A percentile compares a stretch with the other conserved stretches of the same genome.
These are phyloP conservation scores for Subanguina moxae DNA, from an alignment of 1,140 invertebrate species.

Conservation along the genomic window DNA sequence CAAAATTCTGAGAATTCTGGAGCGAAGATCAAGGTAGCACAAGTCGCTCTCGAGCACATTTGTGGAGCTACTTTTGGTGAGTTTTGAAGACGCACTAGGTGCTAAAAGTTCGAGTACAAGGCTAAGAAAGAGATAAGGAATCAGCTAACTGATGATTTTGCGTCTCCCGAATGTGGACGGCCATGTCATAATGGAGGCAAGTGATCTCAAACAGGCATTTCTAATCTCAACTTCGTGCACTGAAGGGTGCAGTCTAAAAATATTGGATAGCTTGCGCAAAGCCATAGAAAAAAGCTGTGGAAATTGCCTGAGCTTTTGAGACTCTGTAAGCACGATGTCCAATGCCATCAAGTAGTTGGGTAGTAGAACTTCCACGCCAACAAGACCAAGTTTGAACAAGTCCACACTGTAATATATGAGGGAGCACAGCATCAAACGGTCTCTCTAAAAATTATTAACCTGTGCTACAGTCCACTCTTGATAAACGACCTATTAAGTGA, in stretches of 20 bases:
- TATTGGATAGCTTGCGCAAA: constrained; percentile 9
- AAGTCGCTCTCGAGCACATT: constrained; percentile 25
- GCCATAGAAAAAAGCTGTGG: constrained; percentile 22
- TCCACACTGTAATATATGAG: constrained; percentile 62
- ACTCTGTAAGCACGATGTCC: constrained; percentile 78
- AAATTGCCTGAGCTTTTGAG: constrained; percentile 63
- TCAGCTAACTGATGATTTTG: constrained; percentile 23
- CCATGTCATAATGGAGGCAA: constrained; percentile 52
- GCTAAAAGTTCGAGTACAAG: neutral
- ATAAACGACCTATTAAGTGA: no score
- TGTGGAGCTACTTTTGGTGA: constrained; percentile 10
- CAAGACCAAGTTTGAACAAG: constrained; percentile 80
- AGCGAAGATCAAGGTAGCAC: constrained; percentile 75
- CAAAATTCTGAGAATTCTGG: constrained; percentile 76
- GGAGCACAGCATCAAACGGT: constrained; percentile 54
- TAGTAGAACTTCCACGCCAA: constrained; percentile 83
- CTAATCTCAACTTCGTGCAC: constrained; percentile 55
- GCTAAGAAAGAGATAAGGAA: neutral
- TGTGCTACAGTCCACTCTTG: no score
- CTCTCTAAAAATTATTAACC: constrained; percentile 43
- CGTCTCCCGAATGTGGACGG: constrained; percentile 51
- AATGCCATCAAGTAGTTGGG: constrained; percentile 82
- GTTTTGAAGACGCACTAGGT: neutral
- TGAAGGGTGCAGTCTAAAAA: constrained; percentile 53
- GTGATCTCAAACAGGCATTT: constrained; percentile 45